Percentiles rank a stretch among this genome's conserved stretches.
Conservation (phyloP, 2,113 vertebrate species). For the Neogobius melanostomus region DNA sequence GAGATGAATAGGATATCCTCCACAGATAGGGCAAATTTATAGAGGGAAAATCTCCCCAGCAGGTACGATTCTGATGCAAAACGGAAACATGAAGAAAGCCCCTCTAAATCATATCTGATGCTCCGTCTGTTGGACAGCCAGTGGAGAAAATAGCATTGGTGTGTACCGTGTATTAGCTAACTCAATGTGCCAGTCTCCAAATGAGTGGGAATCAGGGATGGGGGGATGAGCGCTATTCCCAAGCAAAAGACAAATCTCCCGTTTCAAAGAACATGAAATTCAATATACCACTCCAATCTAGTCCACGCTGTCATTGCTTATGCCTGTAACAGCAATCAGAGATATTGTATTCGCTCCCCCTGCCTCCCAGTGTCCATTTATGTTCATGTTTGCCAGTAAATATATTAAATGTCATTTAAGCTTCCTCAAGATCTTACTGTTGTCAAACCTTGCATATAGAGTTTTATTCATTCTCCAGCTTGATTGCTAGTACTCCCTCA, state of each 20-base stretch:
- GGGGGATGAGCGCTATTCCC: conserved; percentile 40
- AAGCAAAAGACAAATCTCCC: conserved; percentile 71
- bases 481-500: conserved; percentile 47
- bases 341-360: conserved; percentile 71
- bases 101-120: conserved; percentile 61
- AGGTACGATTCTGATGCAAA: conserved; percentile 63
- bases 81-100: conserved; percentile 61
- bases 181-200: conserved; percentile 65
- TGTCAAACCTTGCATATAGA: conserved; percentile 58
- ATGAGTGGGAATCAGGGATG: conserved; percentile 42
- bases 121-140: conserved; percentile 53
- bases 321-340: conserved; percentile 73
- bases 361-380: conserved; percentile 71
- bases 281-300: conserved; percentile 72
- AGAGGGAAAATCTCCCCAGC: conserved; percentile 53
- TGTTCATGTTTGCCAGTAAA: conserved; percentile 77
- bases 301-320: conserved; percentile 68
- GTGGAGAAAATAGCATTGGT: conserved; percentile 52
- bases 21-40: conserved; percentile 46
- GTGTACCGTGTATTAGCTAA: conserved; percentile 60
- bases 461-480: conserved; percentile 68
- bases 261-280: conserved; percentile 78
- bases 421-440: conserved; percentile 61
- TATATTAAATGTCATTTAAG: conserved; percentile 78
- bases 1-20: conserved; percentile 61